phyloP scores from a whole-genome alignment of 2,113 vertebrate genomes.

The Aegithalos caudatus region DNA sequence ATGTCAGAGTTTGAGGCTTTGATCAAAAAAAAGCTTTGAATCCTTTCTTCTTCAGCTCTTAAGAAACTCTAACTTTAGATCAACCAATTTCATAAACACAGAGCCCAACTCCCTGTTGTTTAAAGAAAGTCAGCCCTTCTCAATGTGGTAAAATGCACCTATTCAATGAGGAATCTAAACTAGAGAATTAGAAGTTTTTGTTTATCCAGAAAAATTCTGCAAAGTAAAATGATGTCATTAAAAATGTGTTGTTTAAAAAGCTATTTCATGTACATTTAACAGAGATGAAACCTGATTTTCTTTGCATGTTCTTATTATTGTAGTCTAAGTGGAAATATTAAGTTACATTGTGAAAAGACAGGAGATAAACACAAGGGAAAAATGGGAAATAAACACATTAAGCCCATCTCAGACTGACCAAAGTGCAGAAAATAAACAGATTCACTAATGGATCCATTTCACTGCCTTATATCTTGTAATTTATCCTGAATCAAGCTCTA shows the following conservation, averaged over 20 bases:
- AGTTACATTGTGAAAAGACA: not conserved
- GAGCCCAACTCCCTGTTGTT: not conserved
- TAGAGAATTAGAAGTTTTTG: not conserved
- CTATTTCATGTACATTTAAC: not conserved
- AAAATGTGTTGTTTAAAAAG: not conserved
- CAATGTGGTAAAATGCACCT: not conserved
- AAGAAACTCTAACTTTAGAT: not conserved
- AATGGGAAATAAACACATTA: not conserved
- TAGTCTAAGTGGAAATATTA: not conserved
- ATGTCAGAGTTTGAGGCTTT: not conserved
- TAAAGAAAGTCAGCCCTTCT: not conserved
- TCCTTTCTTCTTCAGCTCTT: not conserved
- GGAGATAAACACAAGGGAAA: not conserved
- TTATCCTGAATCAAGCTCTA: not conserved
- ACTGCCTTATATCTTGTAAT: not conserved
- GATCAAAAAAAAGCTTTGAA: conserved; percentile 18
- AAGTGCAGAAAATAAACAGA: not conserved
- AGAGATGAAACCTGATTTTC: not conserved
- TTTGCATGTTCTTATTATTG: not conserved
- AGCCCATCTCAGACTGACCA: not conserved
- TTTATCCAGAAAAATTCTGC: not conserved
- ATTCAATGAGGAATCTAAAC: not conserved
- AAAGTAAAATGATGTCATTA: not conserved
- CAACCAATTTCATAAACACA: not conserved
- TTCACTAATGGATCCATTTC: not conserved